Base-by-base conservation (phyloP, 2,888 invertebrate genomes). In the Archaeoteleia sp. region DNA sequence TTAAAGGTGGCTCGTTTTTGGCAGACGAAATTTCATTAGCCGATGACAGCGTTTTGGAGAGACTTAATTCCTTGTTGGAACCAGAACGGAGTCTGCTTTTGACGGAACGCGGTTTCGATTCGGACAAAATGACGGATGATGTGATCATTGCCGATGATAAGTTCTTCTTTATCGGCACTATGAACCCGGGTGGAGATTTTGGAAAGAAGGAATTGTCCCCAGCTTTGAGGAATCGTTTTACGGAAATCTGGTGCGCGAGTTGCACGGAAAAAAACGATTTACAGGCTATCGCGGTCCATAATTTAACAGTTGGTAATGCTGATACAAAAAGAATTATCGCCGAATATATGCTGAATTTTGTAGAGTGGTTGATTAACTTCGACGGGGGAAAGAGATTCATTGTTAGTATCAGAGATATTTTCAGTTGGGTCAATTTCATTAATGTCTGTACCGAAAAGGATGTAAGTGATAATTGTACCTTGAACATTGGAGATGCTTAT, bases 101-200 rank as follows among this genome's bases (percentile, higher is more conserved):
- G 51, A 93, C 97, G 0, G 99, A 99, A 87, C 95, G 96, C 82
- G 94, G 94, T 4, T 90, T 90, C 51, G 90, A 81, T 25, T 75
- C 81, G 1, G 74, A 80, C 2, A 80, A 84, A 63, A 34, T 20
- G 1, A 82, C 71, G 60, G 74, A 87, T 85, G 77, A 88, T 20
- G 87, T 92, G 1, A 88, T 93, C 32, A 89, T 91, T 0, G 93
- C 94, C 0, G 78, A 88, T 54, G 83, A 90, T 3, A 89, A 90
- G 6, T 99, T 99, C 82, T 92, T 94, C 75, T 95, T 99, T 78
- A 90, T 98, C 58, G 97, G 84, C 1, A 99, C 99, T 0, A 99
- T 99, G 99, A 99, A 99, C 87, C 99, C 99, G 4, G 98, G 98
- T 7, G 98, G 98, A 0, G 99, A 99, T 88, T 99, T 95, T 83